Evolutionary conservation across 2,888 invertebrate species (phyloP), one percentile per base, ranked within the genome.

Genomic region (Netelia fuscicornis): DNA sequence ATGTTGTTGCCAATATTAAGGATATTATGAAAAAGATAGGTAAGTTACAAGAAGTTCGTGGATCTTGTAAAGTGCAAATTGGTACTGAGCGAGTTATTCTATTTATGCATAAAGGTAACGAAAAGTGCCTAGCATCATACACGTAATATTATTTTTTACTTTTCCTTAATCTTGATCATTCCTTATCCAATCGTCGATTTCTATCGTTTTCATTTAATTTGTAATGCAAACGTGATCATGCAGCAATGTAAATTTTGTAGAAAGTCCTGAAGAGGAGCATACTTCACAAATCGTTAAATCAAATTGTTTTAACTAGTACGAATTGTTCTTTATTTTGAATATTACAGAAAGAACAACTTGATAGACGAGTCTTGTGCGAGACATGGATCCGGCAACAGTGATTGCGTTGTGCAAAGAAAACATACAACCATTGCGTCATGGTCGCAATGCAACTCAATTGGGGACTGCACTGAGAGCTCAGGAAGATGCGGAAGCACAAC

Each of bases 391-490:
- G 81, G 93, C 93, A 30, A 93, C 94, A 79, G 93, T 91, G 30
- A 93, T 94, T 81, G 92, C 94, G 85, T 90, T 93, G 71, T 94
- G 97, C 90, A 99, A 99, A 94, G 99, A 99, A 95, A 99, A 99
- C 94, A 98, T 99, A 90, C 98, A 98, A 93, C 99, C 99, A 71
- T 94, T 99, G 87, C 96, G 97, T 90, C 97, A 97, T 89, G 99
- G 99, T 60, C 95, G 99, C 90, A 97, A 97, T 94, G 96, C 96
- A 82, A 95, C 96, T 78, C 96, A 97, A 91, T 94, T 98, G 88
- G 97, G 96, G 88, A 96, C 97, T 83, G 98, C 98, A 17, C 94
- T 98, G 87, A 96, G 97, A 93, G 96, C 97, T 80, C 96, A 97
- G 93, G 96, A 96, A 84, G 96, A 96, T 93, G 94, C 95, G 74